Evolutionary conservation across 2,888 invertebrate species (phyloP).

Genomic region (Cephonodes hylas): DNA sequence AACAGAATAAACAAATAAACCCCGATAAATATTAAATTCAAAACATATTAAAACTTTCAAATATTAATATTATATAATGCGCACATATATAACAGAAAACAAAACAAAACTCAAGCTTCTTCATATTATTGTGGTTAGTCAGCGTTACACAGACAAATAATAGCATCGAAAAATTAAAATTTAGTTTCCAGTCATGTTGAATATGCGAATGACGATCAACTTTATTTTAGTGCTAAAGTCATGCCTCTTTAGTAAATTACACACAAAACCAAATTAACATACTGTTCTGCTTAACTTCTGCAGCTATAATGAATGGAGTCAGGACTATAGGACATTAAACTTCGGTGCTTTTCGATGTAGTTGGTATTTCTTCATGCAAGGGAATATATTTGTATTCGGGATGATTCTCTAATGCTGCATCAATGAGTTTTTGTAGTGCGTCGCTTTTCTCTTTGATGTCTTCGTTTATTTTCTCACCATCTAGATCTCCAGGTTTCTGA

Average conservation of each 20-base stretch:
- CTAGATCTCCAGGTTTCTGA: too few relatives aligned
- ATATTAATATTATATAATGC: neutral
- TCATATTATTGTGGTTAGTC: neutral
- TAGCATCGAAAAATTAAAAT: neutral
- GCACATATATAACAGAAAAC: neutral
- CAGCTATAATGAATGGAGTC: constrained; percentile 39
- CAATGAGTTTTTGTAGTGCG: constrained; percentile 65
- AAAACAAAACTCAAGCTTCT: neutral
- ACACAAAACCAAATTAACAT: constrained; percentile 62
- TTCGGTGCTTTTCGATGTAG: constrained; percentile 71
- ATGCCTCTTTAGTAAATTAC: constrained; percentile 33
- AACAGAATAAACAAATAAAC: constrained; percentile 14
- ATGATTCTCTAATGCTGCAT: constrained; percentile 68
- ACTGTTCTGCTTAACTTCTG: constrained; percentile 56
- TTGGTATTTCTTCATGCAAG: constrained; percentile 57
- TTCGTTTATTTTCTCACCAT: constrained; percentile 45
- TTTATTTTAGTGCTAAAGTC: constrained; percentile 25
- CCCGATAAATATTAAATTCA: neutral
- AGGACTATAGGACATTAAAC: constrained; percentile 51
- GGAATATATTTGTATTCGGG: constrained; percentile 70
- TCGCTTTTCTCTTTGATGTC: constrained; percentile 68
- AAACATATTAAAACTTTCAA: neutral
- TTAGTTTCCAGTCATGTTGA: neutral
- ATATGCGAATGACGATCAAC: constrained; percentile 25
- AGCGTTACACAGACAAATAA: neutral